phyloP scores from a whole-genome alignment of 2,113 vertebrate species.

The Gnathonemus longibarbis region DNA sequence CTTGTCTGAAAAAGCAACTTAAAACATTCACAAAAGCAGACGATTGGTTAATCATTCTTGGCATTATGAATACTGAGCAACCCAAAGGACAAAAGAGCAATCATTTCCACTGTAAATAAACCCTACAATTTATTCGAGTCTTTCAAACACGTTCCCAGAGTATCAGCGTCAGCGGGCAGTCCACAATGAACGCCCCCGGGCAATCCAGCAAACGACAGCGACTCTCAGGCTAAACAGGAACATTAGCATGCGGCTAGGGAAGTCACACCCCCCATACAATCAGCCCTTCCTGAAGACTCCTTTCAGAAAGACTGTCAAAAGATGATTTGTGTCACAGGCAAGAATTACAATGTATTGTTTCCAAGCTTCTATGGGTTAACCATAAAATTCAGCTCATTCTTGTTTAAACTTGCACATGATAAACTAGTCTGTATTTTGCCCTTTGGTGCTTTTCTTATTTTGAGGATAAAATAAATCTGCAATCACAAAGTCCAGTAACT shows the following conservation, averaged over 20 bases:
- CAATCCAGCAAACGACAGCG: conserved; percentile 12
- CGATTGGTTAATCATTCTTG: background rate
- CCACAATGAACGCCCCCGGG: conserved; percentile 19
- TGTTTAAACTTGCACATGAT: conserved; percentile 33
- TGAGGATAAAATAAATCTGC: background rate
- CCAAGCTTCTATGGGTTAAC: conserved; percentile 42
- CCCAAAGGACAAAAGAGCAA: background rate
- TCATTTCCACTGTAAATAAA: background rate
- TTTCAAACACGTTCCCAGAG: background rate
- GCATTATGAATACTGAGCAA: background rate
- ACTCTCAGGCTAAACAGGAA: conserved; percentile 23
- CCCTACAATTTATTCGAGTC: conserved; percentile 9
- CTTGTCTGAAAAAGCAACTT: background rate
- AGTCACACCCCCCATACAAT: background rate
- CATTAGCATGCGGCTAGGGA: conserved; percentile 31
- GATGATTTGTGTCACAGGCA: conserved; percentile 25
- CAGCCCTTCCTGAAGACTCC: background rate
- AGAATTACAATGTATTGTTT: conserved; percentile 22
- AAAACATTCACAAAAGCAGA: background rate
- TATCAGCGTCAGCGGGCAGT: background rate
- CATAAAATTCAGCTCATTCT: conserved; percentile 39
- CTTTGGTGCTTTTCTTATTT: conserved; percentile 14
- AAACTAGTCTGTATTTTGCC: background rate
- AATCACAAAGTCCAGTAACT: background rate
- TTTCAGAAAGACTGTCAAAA: conserved; percentile 25